These are phyloP conservation scores for Xiphophorus maculatus DNA, from an alignment of 2,113 vertebrate species.

Conservation along the genomic window DNA sequence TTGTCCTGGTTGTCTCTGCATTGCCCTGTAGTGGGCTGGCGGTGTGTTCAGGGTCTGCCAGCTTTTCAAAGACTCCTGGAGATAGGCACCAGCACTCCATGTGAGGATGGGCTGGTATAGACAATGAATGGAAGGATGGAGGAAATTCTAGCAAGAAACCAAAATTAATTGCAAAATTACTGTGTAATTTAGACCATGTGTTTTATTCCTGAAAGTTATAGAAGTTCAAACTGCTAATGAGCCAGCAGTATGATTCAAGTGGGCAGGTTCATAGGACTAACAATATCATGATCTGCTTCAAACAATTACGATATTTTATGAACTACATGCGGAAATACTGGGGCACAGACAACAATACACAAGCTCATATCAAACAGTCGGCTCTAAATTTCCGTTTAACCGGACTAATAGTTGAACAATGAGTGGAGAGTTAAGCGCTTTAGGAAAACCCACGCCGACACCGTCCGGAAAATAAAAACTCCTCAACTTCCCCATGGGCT, in stretches of 20 bases:
- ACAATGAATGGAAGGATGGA: no score
- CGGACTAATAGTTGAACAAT: neutral
- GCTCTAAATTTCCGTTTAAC: neutral
- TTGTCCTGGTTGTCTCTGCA: no score
- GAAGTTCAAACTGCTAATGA: neutral
- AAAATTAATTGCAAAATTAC: no score
- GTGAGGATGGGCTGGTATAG: no score
- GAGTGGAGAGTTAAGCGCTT: neutral
- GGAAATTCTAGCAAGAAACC: no score
- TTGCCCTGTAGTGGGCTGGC: no score
- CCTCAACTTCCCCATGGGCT: neutral
- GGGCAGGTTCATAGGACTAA: neutral
- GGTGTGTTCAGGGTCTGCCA: no score
- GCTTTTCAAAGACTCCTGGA: no score
- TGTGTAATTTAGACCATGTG: no score
- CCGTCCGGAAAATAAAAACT: neutral
- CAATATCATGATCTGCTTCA: neutral
- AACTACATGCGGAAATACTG: neutral
- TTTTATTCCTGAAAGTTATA: neutral
- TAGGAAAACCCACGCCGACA: neutral
- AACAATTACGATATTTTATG: neutral
- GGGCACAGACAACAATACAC: neutral
- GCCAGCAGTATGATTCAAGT: no score
- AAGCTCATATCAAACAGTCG: neutral
- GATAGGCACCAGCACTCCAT: no score